Percentiles rank a stretch among this genome's conserved stretches.
Evolutionary conservation across 2,888 invertebrate genomes (phyloP).

Genomic region (Caenorhabditis angaria): DNA sequence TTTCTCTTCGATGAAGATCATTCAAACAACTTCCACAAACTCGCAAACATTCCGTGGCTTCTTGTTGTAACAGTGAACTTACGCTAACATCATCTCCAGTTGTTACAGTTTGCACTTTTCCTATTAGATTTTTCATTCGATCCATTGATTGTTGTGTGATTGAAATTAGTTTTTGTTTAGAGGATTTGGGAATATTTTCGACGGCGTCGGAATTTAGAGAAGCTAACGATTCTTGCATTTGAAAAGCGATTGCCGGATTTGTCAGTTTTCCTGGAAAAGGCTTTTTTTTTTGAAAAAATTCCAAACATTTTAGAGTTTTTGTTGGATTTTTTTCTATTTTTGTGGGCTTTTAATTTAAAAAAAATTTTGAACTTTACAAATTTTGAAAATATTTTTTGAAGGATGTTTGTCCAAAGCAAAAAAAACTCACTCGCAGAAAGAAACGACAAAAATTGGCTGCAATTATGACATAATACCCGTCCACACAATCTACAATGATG

Average conservation of each 20-base stretch:
- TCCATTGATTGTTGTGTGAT: constrained; percentile 45
- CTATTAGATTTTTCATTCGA: constrained; percentile 48
- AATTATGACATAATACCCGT: constrained; percentile 64
- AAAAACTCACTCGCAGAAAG: constrained; percentile 63
- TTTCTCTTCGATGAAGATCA: constrained; percentile 82
- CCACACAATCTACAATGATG: constrained; percentile 91
- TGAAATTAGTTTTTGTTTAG: constrained; percentile 24
- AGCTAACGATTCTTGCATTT: constrained; percentile 11
- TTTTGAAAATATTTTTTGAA: too few relatives aligned
- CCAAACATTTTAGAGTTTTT: too few relatives aligned
- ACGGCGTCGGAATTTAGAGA: constrained; percentile 1
- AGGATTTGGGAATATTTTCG: neutral
- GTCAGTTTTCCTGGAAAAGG: constrained; percentile 78
- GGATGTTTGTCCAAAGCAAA: too few relatives aligned
- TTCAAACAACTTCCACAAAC: constrained; percentile 74
- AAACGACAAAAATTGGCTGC: constrained; percentile 70
- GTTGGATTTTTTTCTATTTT: too few relatives aligned
- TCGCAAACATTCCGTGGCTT: constrained; percentile 77
- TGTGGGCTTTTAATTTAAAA: too few relatives aligned
- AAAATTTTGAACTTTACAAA: too few relatives aligned
- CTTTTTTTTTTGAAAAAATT: too few relatives aligned
- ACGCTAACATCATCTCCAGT: constrained; percentile 74
- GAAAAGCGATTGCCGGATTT: constrained; percentile 74
- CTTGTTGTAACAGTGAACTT: constrained; percentile 75
- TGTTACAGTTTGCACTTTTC: constrained; percentile 39